These are phyloP conservation scores for Apis dorsata DNA, from an alignment of 1,140 invertebrate genomes.

Conservation along the genomic window DNA sequence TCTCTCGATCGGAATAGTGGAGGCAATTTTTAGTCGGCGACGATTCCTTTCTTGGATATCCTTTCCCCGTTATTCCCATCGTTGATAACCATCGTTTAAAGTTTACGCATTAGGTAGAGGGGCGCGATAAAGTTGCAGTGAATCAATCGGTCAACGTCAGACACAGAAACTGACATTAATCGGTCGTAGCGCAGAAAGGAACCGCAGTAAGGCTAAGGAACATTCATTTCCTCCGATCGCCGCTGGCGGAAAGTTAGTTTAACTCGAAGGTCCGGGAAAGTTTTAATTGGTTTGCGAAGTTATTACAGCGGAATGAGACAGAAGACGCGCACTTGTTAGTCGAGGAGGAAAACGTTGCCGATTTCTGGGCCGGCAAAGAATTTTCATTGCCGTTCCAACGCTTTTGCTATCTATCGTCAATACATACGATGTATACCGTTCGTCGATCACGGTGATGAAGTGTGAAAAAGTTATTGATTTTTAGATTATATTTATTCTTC, in stretches of 20 bases:
- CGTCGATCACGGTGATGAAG: too few relatives aligned
- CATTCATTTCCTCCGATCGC: conserved; percentile 52
- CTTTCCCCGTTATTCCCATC: too few relatives aligned
- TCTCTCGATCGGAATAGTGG: not conserved
- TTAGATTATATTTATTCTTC: too few relatives aligned
- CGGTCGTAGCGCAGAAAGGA: conserved; percentile 42
- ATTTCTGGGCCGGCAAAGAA: conserved; percentile 13
- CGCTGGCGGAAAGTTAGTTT: conserved; percentile 55
- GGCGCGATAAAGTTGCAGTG: conserved; percentile 36
- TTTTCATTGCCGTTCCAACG: conserved; percentile 25
- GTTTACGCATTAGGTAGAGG: conserved; percentile 16
- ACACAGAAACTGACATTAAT: conserved; percentile 53
- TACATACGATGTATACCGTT: too few relatives aligned
- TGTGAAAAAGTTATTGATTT: too few relatives aligned
- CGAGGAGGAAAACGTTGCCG: conserved; percentile 20
- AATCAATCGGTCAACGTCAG: conserved; percentile 52
- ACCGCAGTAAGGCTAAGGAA: conserved; percentile 41
- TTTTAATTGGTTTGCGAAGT: conserved; percentile 59
- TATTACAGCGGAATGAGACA: conserved; percentile 56
- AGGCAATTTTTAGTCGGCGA: not conserved
- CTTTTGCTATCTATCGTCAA: not conserved
- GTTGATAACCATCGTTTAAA: conserved; percentile 36
- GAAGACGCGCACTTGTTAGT: conserved; percentile 51
- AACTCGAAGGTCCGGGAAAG: conserved; percentile 52
- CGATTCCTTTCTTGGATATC: not conserved